Percentiles rank a stretch among this genome's conserved stretches.
phyloP scores from a whole-genome alignment of 1,140 invertebrate species.

The Trichonephila clavipes region DNA sequence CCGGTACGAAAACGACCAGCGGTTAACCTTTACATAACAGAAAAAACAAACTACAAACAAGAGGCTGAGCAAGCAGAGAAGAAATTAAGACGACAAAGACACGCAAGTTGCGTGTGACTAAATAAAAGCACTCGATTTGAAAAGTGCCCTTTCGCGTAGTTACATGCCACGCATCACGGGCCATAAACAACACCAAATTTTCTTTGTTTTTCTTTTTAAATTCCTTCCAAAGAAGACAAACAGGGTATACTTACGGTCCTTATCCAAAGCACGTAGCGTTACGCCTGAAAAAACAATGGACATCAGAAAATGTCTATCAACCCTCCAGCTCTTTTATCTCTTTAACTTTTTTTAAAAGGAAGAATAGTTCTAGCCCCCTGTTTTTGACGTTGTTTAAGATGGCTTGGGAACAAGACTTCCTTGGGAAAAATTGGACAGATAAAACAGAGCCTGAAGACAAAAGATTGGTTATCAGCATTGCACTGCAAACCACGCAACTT shows the following conservation, averaged over 20 bases:
- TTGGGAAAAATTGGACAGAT: background rate
- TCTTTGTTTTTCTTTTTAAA: background rate
- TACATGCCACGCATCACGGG: background rate
- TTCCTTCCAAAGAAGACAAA: background rate
- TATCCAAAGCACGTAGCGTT: conserved; percentile 19
- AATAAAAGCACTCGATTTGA: background rate
- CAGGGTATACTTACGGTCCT: background rate
- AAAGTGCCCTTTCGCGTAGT: background rate
- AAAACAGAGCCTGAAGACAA: background rate
- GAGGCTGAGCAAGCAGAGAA: background rate
- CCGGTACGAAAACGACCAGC: background rate
- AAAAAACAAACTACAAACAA: background rate
- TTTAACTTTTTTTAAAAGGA: background rate
- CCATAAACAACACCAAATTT: background rate
- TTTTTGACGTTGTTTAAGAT: background rate
- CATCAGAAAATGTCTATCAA: conserved; percentile 1
- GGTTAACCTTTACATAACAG: background rate
- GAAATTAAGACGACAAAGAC: conserved; percentile 4
- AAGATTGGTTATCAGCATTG: too few species aligned
- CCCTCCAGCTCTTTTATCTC: background rate
- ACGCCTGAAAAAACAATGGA: background rate
- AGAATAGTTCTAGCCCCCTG: background rate
- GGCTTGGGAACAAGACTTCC: background rate
- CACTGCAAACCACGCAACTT: too few species aligned
- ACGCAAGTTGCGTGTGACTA: background rate